phyloP scores from a whole-genome alignment of 2,888 invertebrate genomes.

The Tricholauxania praeusta region DNA sequence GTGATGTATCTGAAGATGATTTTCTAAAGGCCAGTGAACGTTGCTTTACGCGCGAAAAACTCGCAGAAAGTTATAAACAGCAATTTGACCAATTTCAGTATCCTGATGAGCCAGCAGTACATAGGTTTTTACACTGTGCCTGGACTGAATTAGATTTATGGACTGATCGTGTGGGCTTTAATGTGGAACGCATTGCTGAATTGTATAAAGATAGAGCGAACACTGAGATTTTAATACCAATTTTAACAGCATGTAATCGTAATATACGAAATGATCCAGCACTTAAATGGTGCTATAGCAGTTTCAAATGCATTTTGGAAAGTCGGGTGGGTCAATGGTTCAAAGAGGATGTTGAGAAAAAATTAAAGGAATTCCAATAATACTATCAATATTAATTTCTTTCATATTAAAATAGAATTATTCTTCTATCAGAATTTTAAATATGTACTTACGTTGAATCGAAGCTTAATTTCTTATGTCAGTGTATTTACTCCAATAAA shows the following conservation, averaged over 20 bases:
- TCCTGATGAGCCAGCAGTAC: slow-evolving; percentile 47
- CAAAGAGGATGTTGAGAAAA: slow-evolving; percentile 47
- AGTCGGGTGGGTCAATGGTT: slow-evolving; percentile 52
- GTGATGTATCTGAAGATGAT: slow-evolving; percentile 41
- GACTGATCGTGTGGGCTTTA: slow-evolving; percentile 49
- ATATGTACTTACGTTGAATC: too few species aligned
- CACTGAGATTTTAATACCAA: slow-evolving; percentile 48
- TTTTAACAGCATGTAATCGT: slow-evolving; percentile 50
- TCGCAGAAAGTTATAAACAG: slow-evolving; percentile 33
- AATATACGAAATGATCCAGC: slow-evolving; percentile 46
- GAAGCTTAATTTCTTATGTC: too few species aligned
- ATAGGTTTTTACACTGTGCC: slow-evolving; percentile 48
- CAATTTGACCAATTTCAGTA: slow-evolving; percentile 46
- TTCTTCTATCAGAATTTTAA: too few species aligned
- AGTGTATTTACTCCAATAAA: too few species aligned
- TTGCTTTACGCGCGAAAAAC: slow-evolving; percentile 34
- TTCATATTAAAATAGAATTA: too few species aligned
- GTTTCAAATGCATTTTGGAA: slow-evolving; percentile 50
- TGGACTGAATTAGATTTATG: slow-evolving; percentile 47
- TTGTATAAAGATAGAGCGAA: slow-evolving; percentile 50
- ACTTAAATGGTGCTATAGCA: slow-evolving; percentile 47
- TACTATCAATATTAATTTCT: too few species aligned
- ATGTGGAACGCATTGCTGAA: slow-evolving; percentile 48
- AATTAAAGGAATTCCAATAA: slow-evolving; percentile 22
- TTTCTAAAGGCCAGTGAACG: slow-evolving; percentile 43